Evolutionary conservation across 2,888 invertebrate genomes (phyloP).

Genomic region (Globia sparganii): DNA sequence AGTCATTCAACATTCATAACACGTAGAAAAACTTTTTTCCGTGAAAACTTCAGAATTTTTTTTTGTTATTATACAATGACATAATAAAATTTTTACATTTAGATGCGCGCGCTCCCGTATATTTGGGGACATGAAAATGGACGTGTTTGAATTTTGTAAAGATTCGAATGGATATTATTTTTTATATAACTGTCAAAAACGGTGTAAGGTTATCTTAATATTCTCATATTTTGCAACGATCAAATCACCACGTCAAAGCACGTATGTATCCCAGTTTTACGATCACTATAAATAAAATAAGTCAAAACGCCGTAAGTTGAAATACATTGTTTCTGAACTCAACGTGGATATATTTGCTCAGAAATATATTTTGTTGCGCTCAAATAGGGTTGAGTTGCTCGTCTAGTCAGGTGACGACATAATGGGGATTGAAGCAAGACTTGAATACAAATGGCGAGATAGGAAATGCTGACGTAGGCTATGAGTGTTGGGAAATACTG

Average conservation of each 20-base stretch:
- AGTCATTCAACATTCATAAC: conserved; percentile 59
- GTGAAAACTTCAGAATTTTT: conserved; percentile 50
- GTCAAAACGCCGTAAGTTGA: background rate
- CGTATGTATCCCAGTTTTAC: conserved; percentile 29
- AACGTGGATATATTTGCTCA: conserved; percentile 8
- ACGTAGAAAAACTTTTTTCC: conserved; percentile 61
- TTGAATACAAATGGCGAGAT: conserved; percentile 61
- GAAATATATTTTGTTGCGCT: conserved; percentile 24
- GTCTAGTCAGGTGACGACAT: conserved; percentile 49
- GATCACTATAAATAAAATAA: conserved; percentile 22
- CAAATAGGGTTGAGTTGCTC: conserved; percentile 18
- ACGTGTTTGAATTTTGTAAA: background rate
- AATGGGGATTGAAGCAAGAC: conserved; percentile 44
- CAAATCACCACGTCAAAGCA: background rate
- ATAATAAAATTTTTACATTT: conserved; percentile 34
- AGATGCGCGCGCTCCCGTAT: conserved; percentile 11
- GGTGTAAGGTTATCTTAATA: background rate
- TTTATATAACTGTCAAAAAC: background rate
- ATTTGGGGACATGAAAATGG: conserved; percentile 15
- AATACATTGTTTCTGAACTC: conserved; percentile 32
- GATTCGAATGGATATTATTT: background rate
- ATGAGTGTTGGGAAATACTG: conserved; percentile 39
- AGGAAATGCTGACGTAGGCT: conserved; percentile 46
- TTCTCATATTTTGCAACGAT: background rate
- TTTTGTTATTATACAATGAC: conserved; percentile 37